phyloP scores from a whole-genome alignment of 1,140 invertebrate species.

The Philotrypesis tridentata region DNA sequence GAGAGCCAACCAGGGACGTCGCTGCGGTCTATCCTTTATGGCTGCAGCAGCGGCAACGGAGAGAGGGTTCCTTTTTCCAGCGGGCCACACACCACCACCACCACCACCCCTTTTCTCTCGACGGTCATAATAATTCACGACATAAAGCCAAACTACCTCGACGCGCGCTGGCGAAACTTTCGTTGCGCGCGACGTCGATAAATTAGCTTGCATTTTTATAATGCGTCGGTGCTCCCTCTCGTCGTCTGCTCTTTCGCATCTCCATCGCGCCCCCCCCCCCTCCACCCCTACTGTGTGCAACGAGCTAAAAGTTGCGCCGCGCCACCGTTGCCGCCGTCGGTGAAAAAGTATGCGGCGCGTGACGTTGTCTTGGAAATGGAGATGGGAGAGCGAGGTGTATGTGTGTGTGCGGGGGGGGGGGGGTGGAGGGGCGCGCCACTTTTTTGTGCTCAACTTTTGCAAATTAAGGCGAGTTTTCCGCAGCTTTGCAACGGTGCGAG shows the following conservation, averaged over 20 bases:
- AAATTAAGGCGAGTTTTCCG: constrained; percentile 42
- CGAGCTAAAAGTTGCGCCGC: constrained; percentile 32
- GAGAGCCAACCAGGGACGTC: constrained; percentile 50
- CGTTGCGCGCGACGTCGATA: constrained; percentile 63
- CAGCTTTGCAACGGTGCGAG: constrained; percentile 4
- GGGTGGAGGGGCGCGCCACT: background rate
- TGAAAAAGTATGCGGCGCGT: background rate
- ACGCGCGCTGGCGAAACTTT: constrained; percentile 57
- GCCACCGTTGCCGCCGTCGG: too few species aligned
- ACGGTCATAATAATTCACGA: constrained; percentile 69
- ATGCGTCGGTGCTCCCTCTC: constrained; percentile 52
- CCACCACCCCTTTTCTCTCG: constrained; percentile 20
- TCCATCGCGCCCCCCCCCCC: background rate
- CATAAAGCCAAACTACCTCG: constrained; percentile 68
- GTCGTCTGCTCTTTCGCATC: background rate
- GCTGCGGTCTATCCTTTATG: constrained; percentile 45
- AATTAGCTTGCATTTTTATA: constrained; percentile 68
- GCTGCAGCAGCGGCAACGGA: background rate
- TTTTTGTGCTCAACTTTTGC: constrained; percentile 46
- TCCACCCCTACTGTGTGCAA: background rate
- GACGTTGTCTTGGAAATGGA: constrained; percentile 37
- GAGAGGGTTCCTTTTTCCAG: constrained; percentile 35
- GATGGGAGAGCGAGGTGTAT: too few species aligned
- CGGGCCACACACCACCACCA: too few species aligned
- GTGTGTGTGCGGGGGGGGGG: too few species aligned